A percentile compares a stretch with the other conserved stretches of the same genome.
These are phyloP conservation scores for Turdus rufiventris DNA, from an alignment of 2,113 vertebrate genomes.

Conservation along the genomic window DNA sequence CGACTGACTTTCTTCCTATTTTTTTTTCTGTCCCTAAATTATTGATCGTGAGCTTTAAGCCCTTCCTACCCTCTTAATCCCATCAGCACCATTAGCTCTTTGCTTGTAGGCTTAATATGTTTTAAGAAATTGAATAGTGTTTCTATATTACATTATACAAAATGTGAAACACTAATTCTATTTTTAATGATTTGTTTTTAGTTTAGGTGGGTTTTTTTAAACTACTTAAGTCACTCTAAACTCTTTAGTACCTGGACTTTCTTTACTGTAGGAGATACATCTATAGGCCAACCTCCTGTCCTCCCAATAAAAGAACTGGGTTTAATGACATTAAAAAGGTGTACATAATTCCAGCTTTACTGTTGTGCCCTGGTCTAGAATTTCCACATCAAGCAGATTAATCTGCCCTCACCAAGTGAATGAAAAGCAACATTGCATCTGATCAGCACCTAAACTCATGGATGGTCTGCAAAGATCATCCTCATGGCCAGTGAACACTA, in stretches of 20 bases:
- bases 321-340: not conserved
- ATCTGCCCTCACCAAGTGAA: not conserved
- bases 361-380: not conserved
- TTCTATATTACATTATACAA: slow-evolving; percentile 3
- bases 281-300: not conserved
- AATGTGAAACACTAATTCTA: not conserved
- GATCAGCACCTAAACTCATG: not conserved
- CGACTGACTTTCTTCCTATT: not conserved
- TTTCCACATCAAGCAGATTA: not conserved
- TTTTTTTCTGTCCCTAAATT: not conserved
- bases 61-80: slow-evolving; percentile 10
- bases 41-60: slow-evolving; percentile 13
- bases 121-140: not conserved
- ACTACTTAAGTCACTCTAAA: not conserved
- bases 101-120: not conserved
- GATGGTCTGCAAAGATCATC: not conserved
- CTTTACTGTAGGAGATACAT: not conserved
- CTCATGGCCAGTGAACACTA: not conserved
- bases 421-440: not conserved
- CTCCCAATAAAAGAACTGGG: not conserved
- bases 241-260: not conserved
- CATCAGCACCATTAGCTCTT: slow-evolving; percentile 26
- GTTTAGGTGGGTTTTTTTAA: not conserved
- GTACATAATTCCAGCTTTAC: not conserved
- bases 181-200: slow-evolving; percentile 25